Conservation (phyloP, 2,113 vertebrate genomes). For the Barbus barbus region DNA sequence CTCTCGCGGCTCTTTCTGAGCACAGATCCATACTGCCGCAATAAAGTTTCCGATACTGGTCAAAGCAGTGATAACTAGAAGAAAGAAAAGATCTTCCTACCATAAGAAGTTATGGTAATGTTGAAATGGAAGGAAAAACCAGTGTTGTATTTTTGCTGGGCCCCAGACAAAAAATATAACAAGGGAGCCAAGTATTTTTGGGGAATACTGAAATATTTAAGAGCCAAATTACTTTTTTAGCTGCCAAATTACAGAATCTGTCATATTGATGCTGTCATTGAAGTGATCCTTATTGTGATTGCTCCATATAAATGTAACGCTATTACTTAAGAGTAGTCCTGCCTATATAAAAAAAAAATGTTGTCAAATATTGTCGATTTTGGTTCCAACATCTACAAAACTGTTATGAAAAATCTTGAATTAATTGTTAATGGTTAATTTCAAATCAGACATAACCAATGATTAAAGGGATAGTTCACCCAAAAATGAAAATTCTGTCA, state of each 20-base stretch:
- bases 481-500: no score
- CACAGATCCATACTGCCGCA: not conserved
- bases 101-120: not conserved
- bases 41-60: not conserved
- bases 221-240: not conserved
- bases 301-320: not conserved
- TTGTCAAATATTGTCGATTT: not conserved
- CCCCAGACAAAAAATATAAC: not conserved
- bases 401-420: not conserved
- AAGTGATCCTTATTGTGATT: not conserved
- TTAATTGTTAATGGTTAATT: not conserved
- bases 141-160: not conserved
- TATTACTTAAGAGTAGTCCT: not conserved
- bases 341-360: not conserved
- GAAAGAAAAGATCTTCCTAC: not conserved
- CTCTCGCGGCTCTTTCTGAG: not conserved
- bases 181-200: not conserved
- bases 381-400: not conserved
- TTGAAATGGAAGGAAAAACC: not conserved
- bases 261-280: not conserved
- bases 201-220: not conserved
- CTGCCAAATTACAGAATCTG: slow-evolving; percentile 4
- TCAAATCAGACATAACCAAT: not conserved
- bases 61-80: not conserved
- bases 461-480: no score